Base-by-base conservation (phyloP, 2,888 invertebrate species). In the Cryptocephalus moraei region DNA sequence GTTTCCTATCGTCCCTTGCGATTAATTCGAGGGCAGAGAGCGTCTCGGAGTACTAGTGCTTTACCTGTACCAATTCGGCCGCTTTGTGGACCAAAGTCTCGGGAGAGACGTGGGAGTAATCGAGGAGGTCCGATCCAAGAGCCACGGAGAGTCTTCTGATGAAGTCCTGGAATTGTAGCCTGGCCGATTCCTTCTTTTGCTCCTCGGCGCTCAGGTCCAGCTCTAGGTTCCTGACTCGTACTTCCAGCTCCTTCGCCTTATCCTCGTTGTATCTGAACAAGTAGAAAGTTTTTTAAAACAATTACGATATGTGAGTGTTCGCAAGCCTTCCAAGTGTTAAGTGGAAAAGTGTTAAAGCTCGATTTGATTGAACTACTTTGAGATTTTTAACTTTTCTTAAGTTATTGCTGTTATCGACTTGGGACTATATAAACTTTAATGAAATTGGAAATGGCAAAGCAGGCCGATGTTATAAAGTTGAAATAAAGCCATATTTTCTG, bases 21-120 rank as follows among this genome's bases (percentile, higher is more conserved):
- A 46, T 8, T 34, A 41, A 49, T 14, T 33, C 31, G 4, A 22
- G 14, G 12, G 14, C 9, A 13, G 10, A n/a, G 13, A 45, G 31
- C 11, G 32, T 22, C 22, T 2, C 2, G 22, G 22, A 6, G 22
- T 6, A 6, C 9, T 33, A 6, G 22, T 6, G 22, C 9, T 33
- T 53, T 60, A 74, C 89, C 65, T 86, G 84, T 14, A 87, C 83
- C 12, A 88, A 71, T 68, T 89, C 88, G 8, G 85, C 78, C 8
- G 86, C 84, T 67, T 86, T 85, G 47, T 82, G 81, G n/a, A 87
- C 75, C 6, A 88, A 75, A 52, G 80, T 77, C 62, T 88, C 88
- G 0, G 84, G 78, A 1, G 82, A 79, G 50, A 79, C 75, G 62
- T 82, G 82, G 1, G 76, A 69, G 36, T 75, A 73, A 50, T 86